Percentiles rank a stretch among this genome's conserved stretches.
Evolutionary conservation across 1,140 invertebrate species (phyloP).

Genomic region (Pseudomyrmex sp.): DNA sequence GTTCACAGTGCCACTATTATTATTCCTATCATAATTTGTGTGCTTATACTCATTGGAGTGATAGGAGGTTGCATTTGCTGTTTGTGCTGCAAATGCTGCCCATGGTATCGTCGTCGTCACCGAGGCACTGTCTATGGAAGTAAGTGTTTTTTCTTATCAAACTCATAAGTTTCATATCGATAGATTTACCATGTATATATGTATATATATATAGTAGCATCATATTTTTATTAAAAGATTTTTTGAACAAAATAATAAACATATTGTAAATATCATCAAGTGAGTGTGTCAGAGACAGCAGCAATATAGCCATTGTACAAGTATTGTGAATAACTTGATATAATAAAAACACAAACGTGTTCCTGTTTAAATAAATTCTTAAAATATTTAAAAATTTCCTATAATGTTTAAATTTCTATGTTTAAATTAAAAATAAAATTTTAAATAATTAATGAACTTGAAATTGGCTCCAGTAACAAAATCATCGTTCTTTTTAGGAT

Average conservation of each 20-base stretch:
- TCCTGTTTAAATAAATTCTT: no score
- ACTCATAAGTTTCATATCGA: background rate
- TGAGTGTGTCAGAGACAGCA: slow-evolving; percentile 37
- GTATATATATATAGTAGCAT: background rate
- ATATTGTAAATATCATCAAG: background rate
- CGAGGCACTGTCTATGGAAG: slow-evolving; percentile 79
- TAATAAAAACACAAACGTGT: no score
- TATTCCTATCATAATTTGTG: slow-evolving; percentile 64
- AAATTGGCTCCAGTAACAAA: slow-evolving; percentile 43
- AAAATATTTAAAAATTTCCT: no score
- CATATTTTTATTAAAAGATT: background rate
- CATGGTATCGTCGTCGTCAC: slow-evolving; percentile 79
- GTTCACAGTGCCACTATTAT: background rate
- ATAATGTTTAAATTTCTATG: no score
- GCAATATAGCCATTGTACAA: background rate
- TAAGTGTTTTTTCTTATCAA: slow-evolving; percentile 59
- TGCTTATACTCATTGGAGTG: slow-evolving; percentile 63
- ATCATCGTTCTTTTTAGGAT: slow-evolving; percentile 74
- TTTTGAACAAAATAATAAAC: background rate
- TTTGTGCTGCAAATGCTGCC: slow-evolving; percentile 80
- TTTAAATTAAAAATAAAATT: slow-evolving; percentile 9
- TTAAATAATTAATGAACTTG: background rate
- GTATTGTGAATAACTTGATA: no score
- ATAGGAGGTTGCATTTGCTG: slow-evolving; percentile 77
- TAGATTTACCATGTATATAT: background rate